Evolutionary conservation across 2,888 invertebrate species (phyloP).

Genomic region (Drosophila lacicola): DNA sequence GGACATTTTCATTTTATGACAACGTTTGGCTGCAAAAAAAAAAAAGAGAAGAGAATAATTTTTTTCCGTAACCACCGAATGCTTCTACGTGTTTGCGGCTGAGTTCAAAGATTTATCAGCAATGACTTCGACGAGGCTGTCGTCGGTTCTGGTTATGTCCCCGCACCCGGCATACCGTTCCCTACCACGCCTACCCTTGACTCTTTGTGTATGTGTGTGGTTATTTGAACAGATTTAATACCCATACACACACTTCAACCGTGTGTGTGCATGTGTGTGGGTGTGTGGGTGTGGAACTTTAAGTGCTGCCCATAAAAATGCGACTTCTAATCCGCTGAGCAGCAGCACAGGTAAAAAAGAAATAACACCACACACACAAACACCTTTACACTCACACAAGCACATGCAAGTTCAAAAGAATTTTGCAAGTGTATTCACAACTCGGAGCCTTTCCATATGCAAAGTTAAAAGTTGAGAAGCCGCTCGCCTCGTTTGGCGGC

Average conservation of each 20-base stretch:
- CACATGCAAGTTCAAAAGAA: conserved; percentile 65
- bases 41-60: too few species aligned
- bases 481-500: conserved; percentile 52
- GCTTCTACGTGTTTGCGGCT: conserved; percentile 80
- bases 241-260: conserved; percentile 54
- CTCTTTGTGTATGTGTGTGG: conserved; percentile 52
- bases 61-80: conserved; percentile 74
- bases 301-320: conserved; percentile 73
- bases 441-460: conserved; percentile 42
- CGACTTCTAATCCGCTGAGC: conserved; percentile 69
- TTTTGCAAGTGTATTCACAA: conserved; percentile 45
- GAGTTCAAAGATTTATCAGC: conserved; percentile 81
- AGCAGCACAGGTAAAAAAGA: conserved; percentile 53
- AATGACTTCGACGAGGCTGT: conserved; percentile 79
- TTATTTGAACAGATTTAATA: conserved; percentile 79
- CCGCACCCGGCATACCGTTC: not conserved
- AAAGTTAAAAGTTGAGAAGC: conserved; percentile 56
- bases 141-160: conserved; percentile 53
- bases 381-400: conserved; percentile 3
- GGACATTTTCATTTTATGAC: conserved; percentile 81
- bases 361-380: conserved; percentile 51
- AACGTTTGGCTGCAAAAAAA: conserved; percentile 63
- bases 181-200: not conserved
- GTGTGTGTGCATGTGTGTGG: conserved; percentile 2
- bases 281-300: conserved; percentile 53